Evolutionary conservation across 2,797 vertebrate genomes (phyloP), one percentile per base, ranked within the genome.

Genomic region (Scolopax rusticola): DNA sequence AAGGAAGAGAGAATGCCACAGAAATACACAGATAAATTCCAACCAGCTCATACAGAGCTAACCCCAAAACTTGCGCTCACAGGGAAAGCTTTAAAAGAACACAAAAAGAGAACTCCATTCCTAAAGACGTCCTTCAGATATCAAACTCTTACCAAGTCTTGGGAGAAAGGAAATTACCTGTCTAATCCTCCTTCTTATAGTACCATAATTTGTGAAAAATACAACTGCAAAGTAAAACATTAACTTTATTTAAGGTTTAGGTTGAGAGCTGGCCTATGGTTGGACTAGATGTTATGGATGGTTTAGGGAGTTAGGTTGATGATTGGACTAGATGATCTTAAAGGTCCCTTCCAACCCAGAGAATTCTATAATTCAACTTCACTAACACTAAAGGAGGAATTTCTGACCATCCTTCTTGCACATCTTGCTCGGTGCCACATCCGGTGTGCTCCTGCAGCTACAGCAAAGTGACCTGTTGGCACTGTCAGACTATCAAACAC

Each of bases 1-100:
- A 3, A 32, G 9, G 15, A 53, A 24, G 38, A 74, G 9, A 53
- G 9, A 45, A 36, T 0, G 11, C 0, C 2, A 19, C 20, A 7
- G 4, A 69, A 50, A 32, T 5, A 59, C 18, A 30, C 11, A 16
- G 15, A 38, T 5, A 21, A 54, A 56, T 27, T 40, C 12, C 45
- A 48, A 8, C 8, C 63, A 47, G 73, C 41, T 36, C 28, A 8
- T 7, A 18, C 19, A 47, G 32, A 25, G 15, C 23, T 27, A 56
- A 70, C 28, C 30, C 28, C 7, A 17, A 20, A 24, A 7, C 20
- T 54, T 38, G 23, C 1, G 1, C 30, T 15, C 1, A 3, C 25
- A 54, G 11, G 21, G 18, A 60, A 64, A 69, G 28, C 24, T 54
- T 53, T n/a, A 15, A 5, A 18, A 33, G 4, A 11, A 28, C 32